Evolutionary conservation across 2,797 vertebrate genomes (phyloP), one percentile per base, ranked within the genome.

Genomic region (Ispidina lecontei): DNA sequence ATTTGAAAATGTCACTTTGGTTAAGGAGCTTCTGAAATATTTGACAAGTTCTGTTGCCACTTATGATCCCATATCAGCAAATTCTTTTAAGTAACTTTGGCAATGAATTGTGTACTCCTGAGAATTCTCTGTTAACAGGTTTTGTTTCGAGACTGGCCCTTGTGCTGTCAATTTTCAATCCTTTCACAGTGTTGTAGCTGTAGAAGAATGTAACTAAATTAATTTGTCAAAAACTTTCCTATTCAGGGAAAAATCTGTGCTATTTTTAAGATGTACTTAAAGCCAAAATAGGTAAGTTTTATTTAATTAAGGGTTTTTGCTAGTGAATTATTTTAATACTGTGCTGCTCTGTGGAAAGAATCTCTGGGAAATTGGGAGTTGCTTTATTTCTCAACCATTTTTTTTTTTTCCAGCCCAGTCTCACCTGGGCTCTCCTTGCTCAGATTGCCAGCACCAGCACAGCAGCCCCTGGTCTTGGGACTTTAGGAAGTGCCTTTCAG

Each of bases 101-200:
- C 46, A 63, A 35, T 0, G 0, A 52, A 11, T 33, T 44, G 9
- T 56, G 9, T 4, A 7, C 20, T 33, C 11, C 14, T 1, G 4
- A 78, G 25, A 83, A 49, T 54, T 64, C 52, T 14, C 20, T 37
- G 5, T 31, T 51, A 5, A 55, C 33, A 21, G 44, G 16, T 49
- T 73, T 49, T 72, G 13, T 74, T 89, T 39, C n/a, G 51, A 35
- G 28, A 31, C 22, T 64, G 44, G 19, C 46, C 7, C 4, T 39
- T 51, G 31, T 1, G 0, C 18, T 74, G 33, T 35, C 35, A 31
- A 2, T 65, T 65, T 56, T 73, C 33, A 28, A 3, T 39, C 33
- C 67, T 54, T 82, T 69, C 26, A 22, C 67, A 26, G 43, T 37
- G 31, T 14, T 11, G 8, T 23, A 20, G 33, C 54, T 20, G 29